Percentiles rank a stretch among this genome's conserved stretches.
phyloP scores from a whole-genome alignment of 2,888 invertebrate species.

The Leistus spinibarbis region DNA sequence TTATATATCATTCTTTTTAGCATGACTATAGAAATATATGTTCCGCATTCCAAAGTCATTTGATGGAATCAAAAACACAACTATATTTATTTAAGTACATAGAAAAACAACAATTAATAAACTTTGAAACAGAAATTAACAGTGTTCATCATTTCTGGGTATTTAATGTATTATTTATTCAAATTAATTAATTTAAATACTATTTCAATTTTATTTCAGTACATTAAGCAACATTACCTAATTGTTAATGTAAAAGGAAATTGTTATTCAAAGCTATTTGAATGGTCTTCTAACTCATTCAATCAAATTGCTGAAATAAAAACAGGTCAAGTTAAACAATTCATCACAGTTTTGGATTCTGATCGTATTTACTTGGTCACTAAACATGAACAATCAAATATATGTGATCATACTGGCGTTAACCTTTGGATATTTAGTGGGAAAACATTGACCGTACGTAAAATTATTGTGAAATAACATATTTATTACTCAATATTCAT shows the following conservation, averaged over 20 bases:
- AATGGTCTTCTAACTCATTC: slow-evolving; percentile 52
- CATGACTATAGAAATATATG: slow-evolving; percentile 52
- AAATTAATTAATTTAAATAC: slow-evolving; percentile 4
- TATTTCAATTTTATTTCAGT: slow-evolving; percentile 40
- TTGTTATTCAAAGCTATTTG: slow-evolving; percentile 58
- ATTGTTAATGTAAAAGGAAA: slow-evolving; percentile 53
- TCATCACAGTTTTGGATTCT: slow-evolving; percentile 52
- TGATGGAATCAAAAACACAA: slow-evolving; percentile 51
- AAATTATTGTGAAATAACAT: background rate
- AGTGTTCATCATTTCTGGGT: slow-evolving; percentile 52
- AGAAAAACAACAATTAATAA: slow-evolving; percentile 53
- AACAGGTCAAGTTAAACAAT: slow-evolving; percentile 59
- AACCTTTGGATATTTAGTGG: slow-evolving; percentile 57
- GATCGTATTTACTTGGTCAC: slow-evolving; percentile 54
- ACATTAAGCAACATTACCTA: slow-evolving; percentile 51
- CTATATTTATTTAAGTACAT: slow-evolving; percentile 60
- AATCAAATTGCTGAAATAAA: slow-evolving; percentile 51
- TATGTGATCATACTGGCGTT: slow-evolving; percentile 51
- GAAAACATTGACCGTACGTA: slow-evolving; percentile 50
- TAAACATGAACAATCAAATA: slow-evolving; percentile 42
- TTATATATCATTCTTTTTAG: slow-evolving; percentile 46
- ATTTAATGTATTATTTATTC: slow-evolving; percentile 33
- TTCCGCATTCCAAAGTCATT: slow-evolving; percentile 48
- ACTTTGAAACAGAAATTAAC: slow-evolving; percentile 48
- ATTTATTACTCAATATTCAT: slow-evolving; percentile 24